Conservation (phyloP, 2,113 vertebrate species). For the Tiliqua scincoides region DNA sequence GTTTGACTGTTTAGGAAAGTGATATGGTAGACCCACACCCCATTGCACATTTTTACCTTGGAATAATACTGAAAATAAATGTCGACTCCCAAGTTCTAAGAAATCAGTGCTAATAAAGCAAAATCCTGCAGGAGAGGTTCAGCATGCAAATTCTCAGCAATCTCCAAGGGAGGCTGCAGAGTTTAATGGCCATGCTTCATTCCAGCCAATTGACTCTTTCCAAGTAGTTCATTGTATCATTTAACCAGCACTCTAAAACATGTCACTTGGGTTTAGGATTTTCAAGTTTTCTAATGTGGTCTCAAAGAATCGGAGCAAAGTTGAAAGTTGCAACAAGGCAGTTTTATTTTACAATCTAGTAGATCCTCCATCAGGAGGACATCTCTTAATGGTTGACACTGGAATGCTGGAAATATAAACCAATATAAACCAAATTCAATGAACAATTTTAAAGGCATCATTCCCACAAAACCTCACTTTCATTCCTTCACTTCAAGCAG, state of each 20-base stretch:
- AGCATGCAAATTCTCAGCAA: not conserved
- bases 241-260: constrained; percentile 15
- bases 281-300: constrained; percentile 8
- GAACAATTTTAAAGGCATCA: constrained; percentile 3
- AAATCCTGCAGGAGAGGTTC: not conserved
- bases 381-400: constrained; percentile 39
- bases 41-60: not conserved
- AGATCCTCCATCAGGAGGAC: constrained; percentile 37
- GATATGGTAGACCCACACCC: not conserved
- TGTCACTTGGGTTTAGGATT: constrained; percentile 28
- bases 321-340: constrained; percentile 33
- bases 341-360: constrained; percentile 36
- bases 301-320: constrained; percentile 32
- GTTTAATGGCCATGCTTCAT: constrained; percentile 25
- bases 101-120: not conserved
- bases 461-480: not conserved
- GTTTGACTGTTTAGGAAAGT: constrained; percentile 20
- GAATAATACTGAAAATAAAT: not conserved
- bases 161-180: constrained; percentile 19
- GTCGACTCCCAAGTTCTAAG: not conserved
- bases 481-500: not conserved
- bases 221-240: constrained; percentile 43
- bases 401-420: constrained; percentile 20
- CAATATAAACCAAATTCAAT: constrained; percentile 28
- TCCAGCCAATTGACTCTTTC: constrained; percentile 18